phyloP scores from a whole-genome alignment of 2,888 invertebrate species.

The Meta bourneti region DNA sequence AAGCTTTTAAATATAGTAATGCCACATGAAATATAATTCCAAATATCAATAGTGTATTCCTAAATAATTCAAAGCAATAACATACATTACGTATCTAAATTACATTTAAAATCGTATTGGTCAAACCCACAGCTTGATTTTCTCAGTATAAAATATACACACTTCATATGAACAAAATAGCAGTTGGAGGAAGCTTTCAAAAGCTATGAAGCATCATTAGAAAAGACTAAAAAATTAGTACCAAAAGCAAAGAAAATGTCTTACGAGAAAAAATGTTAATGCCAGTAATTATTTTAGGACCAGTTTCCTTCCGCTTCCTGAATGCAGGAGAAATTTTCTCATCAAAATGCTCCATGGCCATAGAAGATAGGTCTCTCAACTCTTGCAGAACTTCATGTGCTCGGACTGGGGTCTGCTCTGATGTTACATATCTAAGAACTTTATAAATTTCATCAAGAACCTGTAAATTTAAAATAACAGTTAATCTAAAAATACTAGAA shows the following conservation, averaged over 20 bases:
- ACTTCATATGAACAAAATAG: too few species aligned
- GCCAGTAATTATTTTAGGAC: constrained; percentile 58
- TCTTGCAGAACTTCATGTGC: constrained; percentile 93
- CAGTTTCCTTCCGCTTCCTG: constrained; percentile 79
- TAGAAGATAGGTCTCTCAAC: constrained; percentile 93
- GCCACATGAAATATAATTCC: too few species aligned
- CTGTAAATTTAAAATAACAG: constrained; percentile 81
- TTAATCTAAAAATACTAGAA: neutral
- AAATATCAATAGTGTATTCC: too few species aligned
- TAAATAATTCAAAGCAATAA: too few species aligned
- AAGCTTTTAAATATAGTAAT: too few species aligned
- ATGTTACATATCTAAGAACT: constrained; percentile 87
- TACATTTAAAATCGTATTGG: too few species aligned
- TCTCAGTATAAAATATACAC: too few species aligned
- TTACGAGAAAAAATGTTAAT: constrained; percentile 46
- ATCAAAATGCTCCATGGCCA: constrained; percentile 98
- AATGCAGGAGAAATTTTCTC: constrained; percentile 88
- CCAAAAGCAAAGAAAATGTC: neutral
- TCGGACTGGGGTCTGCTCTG: constrained; percentile 85
- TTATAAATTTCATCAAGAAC: constrained; percentile 92
- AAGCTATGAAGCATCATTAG: too few species aligned
- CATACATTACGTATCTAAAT: too few species aligned
- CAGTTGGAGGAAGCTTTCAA: too few species aligned
- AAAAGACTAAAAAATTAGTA: too few species aligned
- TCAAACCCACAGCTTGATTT: too few species aligned